phyloP scores from a whole-genome alignment of 2,797 vertebrate species.

The Premnoplex brunnescens region DNA sequence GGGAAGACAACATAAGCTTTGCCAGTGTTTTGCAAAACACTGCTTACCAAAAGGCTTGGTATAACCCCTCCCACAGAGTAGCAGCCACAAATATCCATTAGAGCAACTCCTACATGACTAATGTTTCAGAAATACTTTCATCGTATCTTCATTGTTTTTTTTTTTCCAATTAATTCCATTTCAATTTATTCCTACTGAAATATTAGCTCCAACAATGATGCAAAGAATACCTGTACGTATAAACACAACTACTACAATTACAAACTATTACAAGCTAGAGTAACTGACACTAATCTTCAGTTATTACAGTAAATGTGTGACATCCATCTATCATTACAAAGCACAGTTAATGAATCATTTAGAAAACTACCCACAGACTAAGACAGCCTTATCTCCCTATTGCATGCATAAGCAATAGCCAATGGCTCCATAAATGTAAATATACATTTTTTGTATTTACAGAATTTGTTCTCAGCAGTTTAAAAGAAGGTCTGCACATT shows the following conservation, averaged over 20 bases:
- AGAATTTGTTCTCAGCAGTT: background rate
- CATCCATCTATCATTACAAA: slow-evolving; percentile 62
- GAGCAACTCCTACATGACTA: background rate
- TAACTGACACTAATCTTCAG: slow-evolving; percentile 42
- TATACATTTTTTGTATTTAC: slow-evolving; percentile 33
- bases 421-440: slow-evolving; percentile 57
- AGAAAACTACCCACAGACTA: slow-evolving; percentile 62
- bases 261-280: background rate
- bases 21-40: slow-evolving; percentile 36
- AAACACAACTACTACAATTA: slow-evolving; percentile 31
- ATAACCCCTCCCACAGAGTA: slow-evolving; percentile 14
- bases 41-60: slow-evolving; percentile 4
- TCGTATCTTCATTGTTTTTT: background rate
- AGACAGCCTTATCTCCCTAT: slow-evolving; percentile 55
- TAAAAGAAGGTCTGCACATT: background rate
- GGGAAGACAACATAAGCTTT: slow-evolving; percentile 14
- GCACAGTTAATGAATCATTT: slow-evolving; percentile 66
- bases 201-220: background rate
- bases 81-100: background rate
- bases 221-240: slow-evolving; percentile 24
- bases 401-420: slow-evolving; percentile 68
- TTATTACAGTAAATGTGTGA: slow-evolving; percentile 57
- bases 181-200: background rate
- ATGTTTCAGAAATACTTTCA: background rate
- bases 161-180: background rate